Evolutionary conservation across 2,888 invertebrate genomes (phyloP).

Genomic region (Diploptera punctata): DNA sequence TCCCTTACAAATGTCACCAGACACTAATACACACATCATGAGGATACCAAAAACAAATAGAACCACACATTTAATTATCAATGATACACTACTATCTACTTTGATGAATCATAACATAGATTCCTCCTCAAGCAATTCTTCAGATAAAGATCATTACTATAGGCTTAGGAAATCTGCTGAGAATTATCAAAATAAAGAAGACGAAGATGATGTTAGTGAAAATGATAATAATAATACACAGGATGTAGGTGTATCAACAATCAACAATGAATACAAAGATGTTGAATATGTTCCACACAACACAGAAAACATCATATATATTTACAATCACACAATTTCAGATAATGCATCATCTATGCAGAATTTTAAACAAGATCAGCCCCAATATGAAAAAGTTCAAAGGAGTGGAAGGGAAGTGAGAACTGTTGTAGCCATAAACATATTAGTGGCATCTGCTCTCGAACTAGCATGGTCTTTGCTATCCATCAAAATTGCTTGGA

Average conservation of each 20-base stretch:
- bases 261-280: too few species aligned
- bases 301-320: not conserved
- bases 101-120: not conserved
- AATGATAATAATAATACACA: not conserved
- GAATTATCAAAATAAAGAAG: not conserved
- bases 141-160: not conserved
- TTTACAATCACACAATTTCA: not conserved
- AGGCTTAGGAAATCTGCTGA: not conserved
- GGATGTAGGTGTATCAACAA: too few species aligned
- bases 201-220: not conserved
- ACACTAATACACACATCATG: too few species aligned
- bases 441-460: constrained; percentile 64
- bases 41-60: too few species aligned
- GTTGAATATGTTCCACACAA: not conserved
- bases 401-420: constrained; percentile 25
- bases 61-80: too few species aligned
- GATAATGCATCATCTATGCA: not conserved
- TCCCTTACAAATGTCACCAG: too few species aligned
- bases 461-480: constrained; percentile 67
- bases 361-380: not conserved
- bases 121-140: not conserved
- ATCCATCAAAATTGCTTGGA: constrained; percentile 64
- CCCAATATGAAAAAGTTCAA: not conserved
- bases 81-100: too few species aligned
- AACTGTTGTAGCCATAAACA: constrained; percentile 63